Conservation (phyloP, 2,113 vertebrate genomes). For the Cacatua alba region DNA sequence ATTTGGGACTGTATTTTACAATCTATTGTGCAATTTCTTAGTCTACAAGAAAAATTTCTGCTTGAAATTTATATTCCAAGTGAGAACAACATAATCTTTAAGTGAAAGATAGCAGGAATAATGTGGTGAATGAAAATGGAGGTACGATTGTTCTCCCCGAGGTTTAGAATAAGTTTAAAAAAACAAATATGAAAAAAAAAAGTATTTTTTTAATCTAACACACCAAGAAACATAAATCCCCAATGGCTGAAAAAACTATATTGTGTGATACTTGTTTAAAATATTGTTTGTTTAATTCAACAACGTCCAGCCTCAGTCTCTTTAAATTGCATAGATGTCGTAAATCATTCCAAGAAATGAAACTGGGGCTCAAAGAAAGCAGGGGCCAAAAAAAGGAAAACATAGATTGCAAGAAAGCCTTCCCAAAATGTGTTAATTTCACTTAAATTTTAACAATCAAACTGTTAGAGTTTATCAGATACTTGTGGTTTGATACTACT, state of each 20-base stretch:
- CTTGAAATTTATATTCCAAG: constrained; percentile 30
- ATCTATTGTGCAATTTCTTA: neutral
- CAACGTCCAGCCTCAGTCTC: neutral
- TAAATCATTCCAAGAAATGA: neutral
- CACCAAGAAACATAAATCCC: neutral
- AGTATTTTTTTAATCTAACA: neutral
- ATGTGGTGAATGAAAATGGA: neutral
- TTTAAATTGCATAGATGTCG: neutral
- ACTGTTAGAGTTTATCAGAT: neutral
- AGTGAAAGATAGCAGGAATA: neutral
- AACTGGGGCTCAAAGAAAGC: neutral
- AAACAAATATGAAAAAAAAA: neutral
- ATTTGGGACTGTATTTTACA: constrained; percentile 29
- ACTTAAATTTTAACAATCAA: neutral
- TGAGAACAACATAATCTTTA: neutral
- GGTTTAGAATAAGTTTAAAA: neutral
- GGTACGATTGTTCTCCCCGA: neutral
- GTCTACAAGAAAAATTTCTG: neutral
- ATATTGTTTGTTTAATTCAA: neutral
- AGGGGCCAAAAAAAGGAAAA: neutral
- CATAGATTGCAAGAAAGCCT: neutral
- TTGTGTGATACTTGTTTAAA: neutral
- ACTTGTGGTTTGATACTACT: neutral
- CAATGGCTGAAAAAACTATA: neutral
- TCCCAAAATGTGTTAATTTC: neutral